Percentiles rank a stretch among this genome's conserved stretches.
phyloP scores from a whole-genome alignment of 2,113 vertebrate genomes.

The Prietella phreatophila region DNA sequence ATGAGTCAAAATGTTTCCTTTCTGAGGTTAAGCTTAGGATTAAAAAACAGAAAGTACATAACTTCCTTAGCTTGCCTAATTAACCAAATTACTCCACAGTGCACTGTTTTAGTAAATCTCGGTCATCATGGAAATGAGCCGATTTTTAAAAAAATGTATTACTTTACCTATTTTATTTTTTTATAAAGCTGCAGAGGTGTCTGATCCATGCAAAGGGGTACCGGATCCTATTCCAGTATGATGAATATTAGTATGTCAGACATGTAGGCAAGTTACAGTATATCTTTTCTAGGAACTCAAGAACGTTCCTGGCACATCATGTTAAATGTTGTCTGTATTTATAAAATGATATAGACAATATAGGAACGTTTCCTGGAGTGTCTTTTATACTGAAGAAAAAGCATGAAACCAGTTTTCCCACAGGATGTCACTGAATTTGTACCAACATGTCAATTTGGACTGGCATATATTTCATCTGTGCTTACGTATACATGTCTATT shows the following conservation, averaged over 20 bases:
- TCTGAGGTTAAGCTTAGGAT: not conserved
- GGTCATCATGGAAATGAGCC: not conserved
- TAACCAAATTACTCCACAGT: not conserved
- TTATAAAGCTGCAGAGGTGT: not conserved
- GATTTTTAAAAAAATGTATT: not conserved
- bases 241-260: not conserved
- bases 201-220: not conserved
- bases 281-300: not conserved
- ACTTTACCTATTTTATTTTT: not conserved
- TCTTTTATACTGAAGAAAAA: not conserved
- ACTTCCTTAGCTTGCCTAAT: not conserved
- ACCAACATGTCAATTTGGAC: not conserved
- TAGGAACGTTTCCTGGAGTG: not conserved
- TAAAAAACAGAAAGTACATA: too few relatives aligned
- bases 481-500: not conserved
- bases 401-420: slow-evolving; percentile 12
- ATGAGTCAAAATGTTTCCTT: not conserved
- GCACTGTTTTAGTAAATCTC: not conserved
- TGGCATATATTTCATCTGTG: not conserved
- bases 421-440: not conserved
- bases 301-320: not conserved
- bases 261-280: not conserved
- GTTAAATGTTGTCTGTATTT: not conserved
- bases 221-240: slow-evolving; percentile 3
- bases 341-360: too few relatives aligned